Evolutionary conservation across 2,888 invertebrate species (phyloP).

Genomic region (Sarcophaga variegata): DNA sequence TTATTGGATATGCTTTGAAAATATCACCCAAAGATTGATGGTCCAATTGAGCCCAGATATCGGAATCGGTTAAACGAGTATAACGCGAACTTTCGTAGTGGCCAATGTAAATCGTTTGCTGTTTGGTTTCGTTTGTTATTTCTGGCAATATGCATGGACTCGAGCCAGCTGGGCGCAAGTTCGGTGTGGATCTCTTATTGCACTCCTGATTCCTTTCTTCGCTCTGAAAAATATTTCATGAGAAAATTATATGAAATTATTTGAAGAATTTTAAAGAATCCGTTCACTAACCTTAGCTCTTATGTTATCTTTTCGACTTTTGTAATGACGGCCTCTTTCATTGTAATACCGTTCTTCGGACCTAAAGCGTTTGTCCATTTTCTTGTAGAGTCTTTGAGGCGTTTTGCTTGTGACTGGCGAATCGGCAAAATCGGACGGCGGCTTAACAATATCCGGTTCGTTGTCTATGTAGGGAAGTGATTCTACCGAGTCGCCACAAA

Average conservation of each 20-base stretch:
- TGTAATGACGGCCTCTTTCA: slow-evolving; percentile 85
- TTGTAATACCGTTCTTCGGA: slow-evolving; percentile 87
- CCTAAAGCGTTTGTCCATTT: slow-evolving; percentile 89
- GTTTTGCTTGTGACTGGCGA: slow-evolving; percentile 86
- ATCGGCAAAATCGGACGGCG: slow-evolving; percentile 94
- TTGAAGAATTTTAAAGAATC: background rate
- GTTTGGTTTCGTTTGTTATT: slow-evolving; percentile 75
- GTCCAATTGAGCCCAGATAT: slow-evolving; percentile 85
- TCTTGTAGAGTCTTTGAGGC: slow-evolving; percentile 86
- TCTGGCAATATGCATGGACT: slow-evolving; percentile 86
- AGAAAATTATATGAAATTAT: background rate
- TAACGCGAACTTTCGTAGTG: slow-evolving; percentile 88
- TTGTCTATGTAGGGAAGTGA: slow-evolving; percentile 82
- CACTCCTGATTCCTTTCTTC: slow-evolving; percentile 89
- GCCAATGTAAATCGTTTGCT: slow-evolving; percentile 88
- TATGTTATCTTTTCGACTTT: slow-evolving; percentile 86
- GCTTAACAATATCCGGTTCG: slow-evolving; percentile 89
- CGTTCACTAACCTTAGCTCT: slow-evolving; percentile 86
- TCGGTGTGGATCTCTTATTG: slow-evolving; percentile 87
- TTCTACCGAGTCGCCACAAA: slow-evolving; percentile 80
- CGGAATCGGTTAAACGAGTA: slow-evolving; percentile 89
- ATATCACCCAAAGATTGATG: slow-evolving; percentile 79
- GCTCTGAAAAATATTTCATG: slow-evolving; percentile 78
- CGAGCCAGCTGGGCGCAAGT: slow-evolving; percentile 86
- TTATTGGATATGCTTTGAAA: too few species aligned